These are phyloP conservation scores for Dorcus hopei DNA, from an alignment of 2,888 invertebrate genomes.

Conservation along the genomic window DNA sequence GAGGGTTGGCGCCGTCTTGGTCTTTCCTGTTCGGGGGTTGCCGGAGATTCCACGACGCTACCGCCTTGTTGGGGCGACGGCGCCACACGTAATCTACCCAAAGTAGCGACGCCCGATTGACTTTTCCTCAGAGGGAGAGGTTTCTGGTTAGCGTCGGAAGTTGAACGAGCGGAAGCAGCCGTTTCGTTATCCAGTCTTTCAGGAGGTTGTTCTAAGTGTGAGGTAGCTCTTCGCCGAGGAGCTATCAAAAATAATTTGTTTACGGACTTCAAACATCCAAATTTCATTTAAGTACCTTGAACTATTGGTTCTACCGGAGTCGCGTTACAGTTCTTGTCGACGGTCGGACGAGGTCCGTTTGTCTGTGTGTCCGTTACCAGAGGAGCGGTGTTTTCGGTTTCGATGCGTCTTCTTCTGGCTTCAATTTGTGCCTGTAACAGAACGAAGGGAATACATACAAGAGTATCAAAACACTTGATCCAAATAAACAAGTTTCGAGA, in stretches of 20 bases:
- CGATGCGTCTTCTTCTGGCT: slow-evolving; percentile 53
- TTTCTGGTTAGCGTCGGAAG: slow-evolving; percentile 44
- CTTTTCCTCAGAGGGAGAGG: slow-evolving; percentile 46
- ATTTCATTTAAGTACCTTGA: slow-evolving; percentile 29
- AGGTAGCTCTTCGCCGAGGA: slow-evolving; percentile 45
- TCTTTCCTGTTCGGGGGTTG: slow-evolving; percentile 48
- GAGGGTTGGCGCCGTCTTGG: slow-evolving; percentile 41
- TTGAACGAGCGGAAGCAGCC: slow-evolving; percentile 58
- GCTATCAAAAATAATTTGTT: slow-evolving; percentile 25
- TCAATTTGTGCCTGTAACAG: slow-evolving; percentile 52
- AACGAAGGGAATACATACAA: slow-evolving; percentile 10
- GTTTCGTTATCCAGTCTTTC: slow-evolving; percentile 65
- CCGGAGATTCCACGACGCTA: slow-evolving; percentile 39
- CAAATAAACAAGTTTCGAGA: slow-evolving; percentile 2
- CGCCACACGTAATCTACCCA: slow-evolving; percentile 68
- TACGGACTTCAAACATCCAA: background rate
- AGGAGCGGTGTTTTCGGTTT: slow-evolving; percentile 62
- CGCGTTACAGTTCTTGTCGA: slow-evolving; percentile 70
- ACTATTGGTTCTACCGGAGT: slow-evolving; percentile 50
- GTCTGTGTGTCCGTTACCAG: slow-evolving; percentile 61
- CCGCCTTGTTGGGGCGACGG: slow-evolving; percentile 42
- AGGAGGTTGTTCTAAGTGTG: slow-evolving; percentile 46
- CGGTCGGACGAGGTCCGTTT: slow-evolving; percentile 45
- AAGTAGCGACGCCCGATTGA: slow-evolving; percentile 62
- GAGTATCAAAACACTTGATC: slow-evolving; percentile 8